These are phyloP conservation scores for Anarsia innoxiella DNA, from an alignment of 2,888 invertebrate genomes.

Conservation along the genomic window DNA sequence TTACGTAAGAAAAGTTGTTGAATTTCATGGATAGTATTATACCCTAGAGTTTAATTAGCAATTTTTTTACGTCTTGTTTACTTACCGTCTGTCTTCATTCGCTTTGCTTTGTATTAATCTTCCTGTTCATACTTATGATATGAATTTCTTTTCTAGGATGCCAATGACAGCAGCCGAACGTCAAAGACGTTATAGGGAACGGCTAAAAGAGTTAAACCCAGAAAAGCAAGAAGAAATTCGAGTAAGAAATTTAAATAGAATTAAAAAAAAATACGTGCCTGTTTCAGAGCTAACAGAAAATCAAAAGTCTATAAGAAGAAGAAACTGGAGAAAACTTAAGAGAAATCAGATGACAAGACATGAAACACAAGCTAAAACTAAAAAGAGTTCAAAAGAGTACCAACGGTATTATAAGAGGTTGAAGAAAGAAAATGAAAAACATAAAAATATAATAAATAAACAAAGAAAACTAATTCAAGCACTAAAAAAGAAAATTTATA, in stretches of 20 bases:
- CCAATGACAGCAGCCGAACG: slow-evolving; percentile 14
- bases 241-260: slow-evolving; percentile 9
- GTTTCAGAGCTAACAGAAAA: slow-evolving; percentile 5
- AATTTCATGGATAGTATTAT: no score
- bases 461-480: slow-evolving; percentile 6
- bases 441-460: slow-evolving; percentile 6
- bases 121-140: no score
- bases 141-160: slow-evolving; percentile 13
- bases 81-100: no score
- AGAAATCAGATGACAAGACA: slow-evolving; percentile 2
- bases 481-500: slow-evolving; percentile 4
- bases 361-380: background rate
- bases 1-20: no score
- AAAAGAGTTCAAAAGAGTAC: slow-evolving; percentile 8
- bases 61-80: no score
- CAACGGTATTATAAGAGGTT: slow-evolving; percentile 8
- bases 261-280: slow-evolving; percentile 7
- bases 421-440: slow-evolving; percentile 11
- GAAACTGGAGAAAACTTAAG: slow-evolving; percentile 7
- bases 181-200: slow-evolving; percentile 10
- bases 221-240: slow-evolving; percentile 9
- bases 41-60: no score
- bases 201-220: slow-evolving; percentile 11
- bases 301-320: slow-evolving; percentile 3
- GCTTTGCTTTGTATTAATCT: no score